Base-by-base conservation (phyloP, 2,888 invertebrate genomes). In the Rhopalosiphum nymphaeae region DNA sequence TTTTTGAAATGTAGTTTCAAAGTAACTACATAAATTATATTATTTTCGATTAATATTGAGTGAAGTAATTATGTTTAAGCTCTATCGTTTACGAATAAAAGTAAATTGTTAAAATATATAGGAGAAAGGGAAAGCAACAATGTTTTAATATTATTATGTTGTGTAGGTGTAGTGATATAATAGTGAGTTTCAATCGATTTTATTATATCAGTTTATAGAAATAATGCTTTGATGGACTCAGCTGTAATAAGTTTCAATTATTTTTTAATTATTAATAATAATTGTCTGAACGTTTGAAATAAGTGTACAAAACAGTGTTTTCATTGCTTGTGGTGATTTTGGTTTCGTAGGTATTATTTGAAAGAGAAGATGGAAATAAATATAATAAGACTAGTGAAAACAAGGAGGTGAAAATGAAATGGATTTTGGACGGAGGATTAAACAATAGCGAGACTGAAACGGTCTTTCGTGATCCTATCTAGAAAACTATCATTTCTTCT, bases 371-470 rank as follows among this genome's bases (percentile, higher is more conserved):
- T 53, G 42, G 42, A 78, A 88, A 53, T 88, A 92, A 88, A 88
- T 67, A 88, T 67, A 92, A 92, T 92, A 88, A 92, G 49, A 92
- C 49, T 0, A 4, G 67, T 1, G 29, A 42, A 78, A 78, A 78
- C 78, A 36, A 49, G 26, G 42, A 92, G 92, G 92, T 92, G 67
- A 92, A 92, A 92, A 92, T 53, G 53, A 92, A 92, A 92, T 92
- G 92, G 92, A 53, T 53, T 92, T 88, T 42, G 88, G 87, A 88
- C 53, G 67, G 92, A 67, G 92, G 92, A 92, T 92, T 92, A 92
- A 88, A 92, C 92, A 88, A 92, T 92, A 92, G 88, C 88, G 56
- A n/a, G 67, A 92, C 61, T 92, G 67, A 92, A 92, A 92, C 87
- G 88, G 53, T 92, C 46, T 92, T 42, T 67, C 87, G 49, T 87